Evolutionary conservation across 1,140 invertebrate genomes (phyloP).

Genomic region (Laupala kohalensis): DNA sequence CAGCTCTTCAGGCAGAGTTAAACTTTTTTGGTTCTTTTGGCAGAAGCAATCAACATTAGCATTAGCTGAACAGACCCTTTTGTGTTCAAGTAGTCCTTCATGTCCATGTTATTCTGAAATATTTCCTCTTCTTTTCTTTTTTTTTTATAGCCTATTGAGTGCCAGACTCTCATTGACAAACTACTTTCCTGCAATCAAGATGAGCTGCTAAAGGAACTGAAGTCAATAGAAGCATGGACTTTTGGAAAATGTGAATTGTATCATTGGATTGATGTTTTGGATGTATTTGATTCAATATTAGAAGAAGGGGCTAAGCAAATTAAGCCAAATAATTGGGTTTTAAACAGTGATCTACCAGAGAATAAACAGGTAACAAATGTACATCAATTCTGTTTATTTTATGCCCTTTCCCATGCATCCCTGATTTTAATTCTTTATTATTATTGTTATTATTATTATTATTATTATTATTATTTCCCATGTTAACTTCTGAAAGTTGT

Average conservation of each 20-base stretch:
- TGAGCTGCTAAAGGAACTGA: slow-evolving; percentile 58
- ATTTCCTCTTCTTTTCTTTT: slow-evolving; percentile 9
- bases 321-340: slow-evolving; percentile 55
- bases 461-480: too few relatives aligned
- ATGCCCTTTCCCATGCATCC: too few relatives aligned
- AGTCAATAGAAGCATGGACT: slow-evolving; percentile 70
- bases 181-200: slow-evolving; percentile 54
- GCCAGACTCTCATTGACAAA: slow-evolving; percentile 65
- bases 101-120: neutral
- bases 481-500: too few relatives aligned
- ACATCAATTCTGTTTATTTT: too few relatives aligned
- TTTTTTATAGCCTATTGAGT: slow-evolving; percentile 56
- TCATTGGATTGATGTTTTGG: slow-evolving; percentile 80
- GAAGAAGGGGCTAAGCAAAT: slow-evolving; percentile 55
- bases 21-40: neutral
- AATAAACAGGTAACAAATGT: slow-evolving; percentile 50
- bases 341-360: slow-evolving; percentile 60
- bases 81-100: neutral
- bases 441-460: too few relatives aligned
- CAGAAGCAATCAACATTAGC: neutral
- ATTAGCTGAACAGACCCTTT: neutral
- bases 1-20: neutral
- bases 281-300: slow-evolving; percentile 69
- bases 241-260: slow-evolving; percentile 84
- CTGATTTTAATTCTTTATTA: too few relatives aligned